phyloP scores from a whole-genome alignment of 2,797 vertebrate species.

The Strix occidentalis region DNA sequence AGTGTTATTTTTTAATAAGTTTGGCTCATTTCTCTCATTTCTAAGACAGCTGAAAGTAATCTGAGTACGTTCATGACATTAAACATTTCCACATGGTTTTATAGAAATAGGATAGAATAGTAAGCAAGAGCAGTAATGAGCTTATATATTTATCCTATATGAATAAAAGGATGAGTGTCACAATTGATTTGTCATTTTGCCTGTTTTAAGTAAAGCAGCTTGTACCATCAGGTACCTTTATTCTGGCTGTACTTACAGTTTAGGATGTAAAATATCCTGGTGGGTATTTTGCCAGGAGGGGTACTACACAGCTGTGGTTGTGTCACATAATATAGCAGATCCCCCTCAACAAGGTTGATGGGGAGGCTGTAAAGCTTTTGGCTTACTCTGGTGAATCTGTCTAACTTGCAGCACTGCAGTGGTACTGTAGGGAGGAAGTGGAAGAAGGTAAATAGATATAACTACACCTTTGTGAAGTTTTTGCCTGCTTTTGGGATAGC shows the following conservation, averaged over 20 bases:
- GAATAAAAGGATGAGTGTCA: conserved; percentile 55
- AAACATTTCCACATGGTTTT: conserved; percentile 48
- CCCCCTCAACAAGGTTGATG: too few species aligned
- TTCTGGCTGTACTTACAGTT: not conserved
- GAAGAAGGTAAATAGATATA: not conserved
- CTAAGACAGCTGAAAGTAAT: conserved; percentile 31
- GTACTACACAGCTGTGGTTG: accelerated
- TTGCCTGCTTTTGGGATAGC: not conserved
- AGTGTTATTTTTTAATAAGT: not conserved
- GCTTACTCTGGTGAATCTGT: not conserved
- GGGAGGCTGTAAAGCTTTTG: not conserved
- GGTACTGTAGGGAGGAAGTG: not conserved
- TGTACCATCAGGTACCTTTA: not conserved
- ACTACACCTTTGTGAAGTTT: not conserved
- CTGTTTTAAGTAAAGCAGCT: not conserved
- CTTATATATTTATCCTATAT: conserved; percentile 53
- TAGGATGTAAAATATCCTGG: not conserved
- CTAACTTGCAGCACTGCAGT: not conserved
- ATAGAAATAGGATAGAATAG: conserved; percentile 35
- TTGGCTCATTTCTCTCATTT: not conserved
- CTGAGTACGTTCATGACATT: conserved; percentile 10
- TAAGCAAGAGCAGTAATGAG: conserved; percentile 53
- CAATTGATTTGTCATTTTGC: conserved; percentile 4
- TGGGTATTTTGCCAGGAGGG: not conserved
- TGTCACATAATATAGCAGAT: not conserved